Percentiles rank a stretch among this genome's conserved stretches.
Evolutionary conservation across 2,797 vertebrate genomes (phyloP).

Genomic region (Tragelaphus eurycerus): DNA sequence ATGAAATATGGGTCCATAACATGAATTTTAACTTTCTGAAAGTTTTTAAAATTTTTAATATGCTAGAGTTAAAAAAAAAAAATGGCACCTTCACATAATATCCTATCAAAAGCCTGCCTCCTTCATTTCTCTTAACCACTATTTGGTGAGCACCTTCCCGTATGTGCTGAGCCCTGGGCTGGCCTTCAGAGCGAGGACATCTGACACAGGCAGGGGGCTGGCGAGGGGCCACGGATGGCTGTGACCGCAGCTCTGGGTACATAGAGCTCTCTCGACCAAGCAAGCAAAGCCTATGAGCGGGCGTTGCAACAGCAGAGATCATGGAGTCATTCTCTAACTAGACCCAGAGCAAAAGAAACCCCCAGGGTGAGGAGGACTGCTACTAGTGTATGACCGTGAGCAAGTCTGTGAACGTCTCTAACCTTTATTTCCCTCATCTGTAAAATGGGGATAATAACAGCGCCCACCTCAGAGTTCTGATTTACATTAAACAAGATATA

Average conservation of each 20-base stretch:
- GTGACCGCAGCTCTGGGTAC: not conserved
- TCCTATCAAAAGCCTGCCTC: not conserved
- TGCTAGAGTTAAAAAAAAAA: not conserved
- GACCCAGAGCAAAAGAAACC: not conserved
- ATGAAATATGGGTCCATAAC: not conserved
- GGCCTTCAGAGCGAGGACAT: not conserved
- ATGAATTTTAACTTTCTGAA: not conserved
- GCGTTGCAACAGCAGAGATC: not conserved
- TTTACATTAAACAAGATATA: not conserved
- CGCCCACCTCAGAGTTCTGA: not conserved
- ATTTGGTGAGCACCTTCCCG: not conserved
- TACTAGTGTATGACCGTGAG: not conserved
- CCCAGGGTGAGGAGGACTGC: not conserved
- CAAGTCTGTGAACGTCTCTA: not conserved
- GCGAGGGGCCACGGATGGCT: not conserved
- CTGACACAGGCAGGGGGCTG: not conserved
- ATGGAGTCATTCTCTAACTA: not conserved
- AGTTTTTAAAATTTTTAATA: not conserved
- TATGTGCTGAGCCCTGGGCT: accelerated
- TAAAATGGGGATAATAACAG: not conserved
- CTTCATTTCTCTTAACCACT: not conserved
- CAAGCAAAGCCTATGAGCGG: not conserved
- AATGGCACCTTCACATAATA: not conserved
- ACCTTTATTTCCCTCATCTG: not conserved
- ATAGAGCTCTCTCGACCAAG: not conserved